Evolutionary conservation across 2,797 vertebrate genomes (phyloP).

Genomic region (Megalops cyprinoides): DNA sequence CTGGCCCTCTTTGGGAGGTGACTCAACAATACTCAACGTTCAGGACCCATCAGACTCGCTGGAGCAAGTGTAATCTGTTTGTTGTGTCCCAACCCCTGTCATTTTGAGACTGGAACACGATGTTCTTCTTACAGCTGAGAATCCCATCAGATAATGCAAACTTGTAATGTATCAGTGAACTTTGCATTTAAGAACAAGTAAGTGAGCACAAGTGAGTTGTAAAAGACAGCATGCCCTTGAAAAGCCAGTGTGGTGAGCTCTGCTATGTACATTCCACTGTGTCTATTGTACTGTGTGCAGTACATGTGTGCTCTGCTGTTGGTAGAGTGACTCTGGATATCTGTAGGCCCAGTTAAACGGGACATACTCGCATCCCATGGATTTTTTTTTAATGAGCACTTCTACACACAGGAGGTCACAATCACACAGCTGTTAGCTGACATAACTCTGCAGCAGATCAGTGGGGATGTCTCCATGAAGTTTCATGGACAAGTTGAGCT

Average conservation of each 20-base stretch:
- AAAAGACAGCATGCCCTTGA: too few species aligned
- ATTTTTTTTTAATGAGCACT: slow-evolving; percentile 13
- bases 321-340: neutral
- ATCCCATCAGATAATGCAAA: too few species aligned
- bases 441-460: too few species aligned
- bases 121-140: too few species aligned
- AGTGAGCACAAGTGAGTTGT: too few species aligned
- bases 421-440: neutral
- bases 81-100: too few species aligned
- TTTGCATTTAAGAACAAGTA: too few species aligned
- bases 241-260: neutral
- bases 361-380: neutral
- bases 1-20: neutral
- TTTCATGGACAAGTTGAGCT: neutral
- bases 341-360: neutral
- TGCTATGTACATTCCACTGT: neutral
- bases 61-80: neutral
- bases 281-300: neutral
- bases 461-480: neutral
- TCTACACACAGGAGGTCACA: neutral
- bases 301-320: too few species aligned
- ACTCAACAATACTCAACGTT: neutral
- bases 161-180: too few species aligned
- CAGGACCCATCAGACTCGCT: neutral
- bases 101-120: too few species aligned